A percentile compares a stretch with the other conserved stretches of the same genome.
Conservation (phyloP, 2,797 vertebrate genomes). For the Betta splendens region DNA sequence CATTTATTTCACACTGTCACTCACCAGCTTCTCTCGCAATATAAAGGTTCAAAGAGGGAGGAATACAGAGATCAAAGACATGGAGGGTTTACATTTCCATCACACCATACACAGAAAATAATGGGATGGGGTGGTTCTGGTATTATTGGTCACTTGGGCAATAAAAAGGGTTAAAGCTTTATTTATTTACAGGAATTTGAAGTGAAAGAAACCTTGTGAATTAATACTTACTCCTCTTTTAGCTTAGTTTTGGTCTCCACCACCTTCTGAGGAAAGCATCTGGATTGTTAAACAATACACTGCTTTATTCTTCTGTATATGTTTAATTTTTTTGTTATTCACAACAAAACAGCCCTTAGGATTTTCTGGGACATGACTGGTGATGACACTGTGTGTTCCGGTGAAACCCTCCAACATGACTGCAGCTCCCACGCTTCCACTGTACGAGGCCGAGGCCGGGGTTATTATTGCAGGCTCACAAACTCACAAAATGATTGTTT, state of each 20-base stretch:
- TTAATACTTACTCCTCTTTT: too few species aligned
- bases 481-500: conserved; percentile 64
- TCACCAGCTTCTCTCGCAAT: background rate
- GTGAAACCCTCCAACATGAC: conserved; percentile 36
- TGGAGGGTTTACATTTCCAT: background rate
- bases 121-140: too few species aligned
- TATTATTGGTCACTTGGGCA: too few species aligned
- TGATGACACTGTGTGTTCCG: conserved; percentile 15
- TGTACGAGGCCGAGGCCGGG: conserved; percentile 27
- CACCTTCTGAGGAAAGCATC: too few species aligned
- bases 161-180: too few species aligned
- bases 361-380: background rate
- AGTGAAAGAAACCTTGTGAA: too few species aligned
- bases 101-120: too few species aligned
- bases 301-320: too few species aligned
- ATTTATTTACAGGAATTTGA: too few species aligned
- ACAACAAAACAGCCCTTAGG: too few species aligned
- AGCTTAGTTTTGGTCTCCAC: too few species aligned
- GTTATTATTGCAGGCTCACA: conserved; percentile 54
- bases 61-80: background rate
- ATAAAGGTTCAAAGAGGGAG: background rate
- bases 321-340: background rate
- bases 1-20: background rate
- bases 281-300: too few species aligned
- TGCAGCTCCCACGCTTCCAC: conserved; percentile 17